Evolutionary conservation across 2,888 invertebrate genomes (phyloP), one percentile per base, ranked within the genome.

Genomic region (Drosophila siamana): DNA sequence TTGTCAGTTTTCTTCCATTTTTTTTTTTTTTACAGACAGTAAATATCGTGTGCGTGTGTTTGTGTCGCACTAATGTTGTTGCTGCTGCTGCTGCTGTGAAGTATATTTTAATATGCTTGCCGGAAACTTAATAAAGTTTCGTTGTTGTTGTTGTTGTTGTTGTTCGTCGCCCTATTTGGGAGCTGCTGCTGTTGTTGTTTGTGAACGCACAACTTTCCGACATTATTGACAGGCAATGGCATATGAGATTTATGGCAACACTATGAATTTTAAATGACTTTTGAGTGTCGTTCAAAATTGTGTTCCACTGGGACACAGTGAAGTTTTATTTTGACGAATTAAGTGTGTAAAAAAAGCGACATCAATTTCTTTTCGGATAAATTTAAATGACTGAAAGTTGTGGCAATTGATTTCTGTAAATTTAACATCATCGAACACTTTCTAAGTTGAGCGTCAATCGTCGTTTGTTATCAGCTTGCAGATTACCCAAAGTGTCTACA

Each of bases 101-200:
- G 67, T 71, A 22, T 43, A 48, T 80, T 65, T 88, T 88, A 86
- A 81, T 84, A 85, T 71, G 74, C 47, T 60, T 67, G 68, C 56
- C 69, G 55, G 67, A 86, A 88, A 88, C 69, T 88, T 84, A 82
- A 84, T 84, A 86, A 84, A 88, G 59, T 77, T 77, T 55, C 33
- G 8, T 56, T 61, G 16, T 54, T 61, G 50, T 38, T 52, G 28
- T 55, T 75, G 47, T 56, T 47, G 52, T 74, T 54, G 13, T 56
- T 61, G 16, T 48, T 38, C 36, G 26, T 47, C 13, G 7, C 8
- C 8, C 19, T 9, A 1, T n/a, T 13, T 9, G 4, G n/a, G 46
- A 57, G 30, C 8, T 52, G 3, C 6, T n/a, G n/a, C 19, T 59
- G 28, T 55, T 75, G 51, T 56, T 47, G 54, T 75, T 55, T 70